Evolutionary conservation across 2,888 invertebrate species (phyloP), one percentile per base, ranked within the genome.

Genomic region (Corbicula japonica): DNA sequence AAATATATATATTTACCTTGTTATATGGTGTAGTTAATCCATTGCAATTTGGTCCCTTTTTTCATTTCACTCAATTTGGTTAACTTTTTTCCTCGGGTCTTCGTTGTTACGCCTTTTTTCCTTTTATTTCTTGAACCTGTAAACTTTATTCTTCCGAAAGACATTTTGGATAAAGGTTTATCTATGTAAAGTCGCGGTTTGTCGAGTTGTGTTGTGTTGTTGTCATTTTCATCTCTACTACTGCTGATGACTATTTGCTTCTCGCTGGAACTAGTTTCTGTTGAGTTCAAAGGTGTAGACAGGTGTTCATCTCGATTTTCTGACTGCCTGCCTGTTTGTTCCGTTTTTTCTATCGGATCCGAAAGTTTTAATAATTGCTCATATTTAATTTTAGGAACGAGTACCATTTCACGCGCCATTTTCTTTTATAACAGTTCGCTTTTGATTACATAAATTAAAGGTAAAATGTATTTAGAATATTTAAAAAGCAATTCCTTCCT

Each of bases 121-220:
- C 48, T 5, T 8, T 48, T 5, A n/a, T 6, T 48, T 18, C 15
- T n/a, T 6, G n/a, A 15, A n/a, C 21, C 21, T 5, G 15, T 48
- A n/a, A 48, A 18, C 15, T 5, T n/a, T 48, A 18, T 18, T 15
- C n/a, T 41, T 3, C n/a, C 15, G n/a, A 63, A 63, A 26, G 35
- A 38, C 65, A 75, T 75, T 61, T 75, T 28, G 5, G 75, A 61
- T 15, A 75, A 56, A 12, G 75, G 75, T 46, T 61, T 75, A 32
- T 75, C 38, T 10, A 75, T 54, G 34, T 35, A 75, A 18, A 75
- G 61, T 41, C 34, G 46, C 10, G 63, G 65, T 65, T 69, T 61
- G 26, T 38, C 58, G 46, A 30, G 6, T 18, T 35, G 35, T 21
- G 8, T n/a, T n/a, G 21, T 48, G 15, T n/a, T 48, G n/a, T 21